These are phyloP conservation scores for Puma concolor DNA, from an alignment of 2,113 vertebrate genomes.

Conservation along the genomic window DNA sequence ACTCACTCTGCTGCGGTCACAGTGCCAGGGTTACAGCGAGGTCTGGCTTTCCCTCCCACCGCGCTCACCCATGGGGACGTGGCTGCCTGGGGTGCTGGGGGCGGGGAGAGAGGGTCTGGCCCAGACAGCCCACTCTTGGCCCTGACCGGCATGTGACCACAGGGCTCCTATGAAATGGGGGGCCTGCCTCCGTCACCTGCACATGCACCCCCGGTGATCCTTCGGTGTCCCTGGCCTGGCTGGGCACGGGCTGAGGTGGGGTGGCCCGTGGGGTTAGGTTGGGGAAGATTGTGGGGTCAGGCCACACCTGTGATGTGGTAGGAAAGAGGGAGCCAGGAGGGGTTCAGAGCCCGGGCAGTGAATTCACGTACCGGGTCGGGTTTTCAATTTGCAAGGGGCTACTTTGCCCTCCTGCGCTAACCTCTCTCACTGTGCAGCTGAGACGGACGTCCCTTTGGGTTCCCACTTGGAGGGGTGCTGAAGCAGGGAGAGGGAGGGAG, in stretches of 20 bases:
- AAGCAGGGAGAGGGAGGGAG: background rate
- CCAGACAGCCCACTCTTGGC: background rate
- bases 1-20: background rate
- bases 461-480: background rate
- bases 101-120: background rate
- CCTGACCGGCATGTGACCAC: background rate
- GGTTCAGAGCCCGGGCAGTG: background rate
- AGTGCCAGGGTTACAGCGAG: background rate
- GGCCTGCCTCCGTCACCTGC: background rate
- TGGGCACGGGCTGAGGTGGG: no score
- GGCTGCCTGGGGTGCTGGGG: background rate
- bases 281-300: background rate
- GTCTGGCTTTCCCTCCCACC: background rate
- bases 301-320: background rate
- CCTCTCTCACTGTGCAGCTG: background rate
- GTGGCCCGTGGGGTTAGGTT: background rate
- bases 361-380: no score
- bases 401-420: no score
- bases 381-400: background rate
- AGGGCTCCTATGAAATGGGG: no score
- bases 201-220: background rate
- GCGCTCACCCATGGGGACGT: accelerated
- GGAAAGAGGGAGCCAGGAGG: background rate
- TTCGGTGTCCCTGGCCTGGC: background rate
- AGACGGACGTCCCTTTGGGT: background rate